These are phyloP conservation scores for Halcyon badia DNA, from an alignment of 2,797 vertebrate genomes.

Conservation along the genomic window DNA sequence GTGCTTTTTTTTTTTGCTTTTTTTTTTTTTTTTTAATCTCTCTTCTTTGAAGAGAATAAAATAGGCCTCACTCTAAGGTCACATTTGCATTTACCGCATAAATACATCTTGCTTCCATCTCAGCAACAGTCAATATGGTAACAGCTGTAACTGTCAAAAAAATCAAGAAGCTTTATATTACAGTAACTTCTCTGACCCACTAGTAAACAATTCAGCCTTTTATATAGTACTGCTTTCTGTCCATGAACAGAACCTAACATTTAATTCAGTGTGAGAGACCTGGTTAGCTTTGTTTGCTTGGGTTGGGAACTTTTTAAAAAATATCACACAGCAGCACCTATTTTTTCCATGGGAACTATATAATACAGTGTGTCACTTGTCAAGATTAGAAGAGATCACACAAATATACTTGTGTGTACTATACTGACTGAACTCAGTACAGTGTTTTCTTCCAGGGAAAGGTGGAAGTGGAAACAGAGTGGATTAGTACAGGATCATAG, in stretches of 20 bases:
- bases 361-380: neutral
- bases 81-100: neutral
- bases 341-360: neutral
- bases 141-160: neutral
- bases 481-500: neutral
- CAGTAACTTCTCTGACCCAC: neutral
- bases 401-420: neutral
- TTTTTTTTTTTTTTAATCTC: too few species aligned
- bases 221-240: neutral
- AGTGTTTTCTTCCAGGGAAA: neutral
- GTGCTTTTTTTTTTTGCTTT: rapidly evolving
- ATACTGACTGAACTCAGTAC: neutral
- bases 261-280: neutral
- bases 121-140: neutral
- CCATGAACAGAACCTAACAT: neutral
- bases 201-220: neutral
- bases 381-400: neutral
- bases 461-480: neutral
- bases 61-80: neutral
- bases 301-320: neutral
- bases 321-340: neutral
- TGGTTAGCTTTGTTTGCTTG: neutral
- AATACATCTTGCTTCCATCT: neutral
- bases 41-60: neutral
- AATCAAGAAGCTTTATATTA: neutral